Base-by-base conservation (phyloP, 2,888 invertebrate genomes). In the Hirtodrosophila trivittata region DNA sequence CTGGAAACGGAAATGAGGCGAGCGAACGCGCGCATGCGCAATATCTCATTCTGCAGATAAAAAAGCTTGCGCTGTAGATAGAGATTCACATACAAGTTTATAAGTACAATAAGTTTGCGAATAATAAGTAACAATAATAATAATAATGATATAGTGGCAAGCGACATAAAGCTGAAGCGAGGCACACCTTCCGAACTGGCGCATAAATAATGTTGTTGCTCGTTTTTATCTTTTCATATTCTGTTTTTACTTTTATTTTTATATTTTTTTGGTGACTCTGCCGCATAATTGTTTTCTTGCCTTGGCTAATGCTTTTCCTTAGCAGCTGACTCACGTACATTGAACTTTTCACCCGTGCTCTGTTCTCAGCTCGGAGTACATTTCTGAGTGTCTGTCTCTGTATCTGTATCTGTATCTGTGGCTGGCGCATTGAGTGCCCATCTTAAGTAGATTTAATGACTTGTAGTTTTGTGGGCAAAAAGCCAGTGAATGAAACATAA, bases 391-490 rank as follows among this genome's bases (percentile, higher is more conserved):
- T 60, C n/a, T 32, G 45, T 42, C 18, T 8, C 14, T 25, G 16
- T 39, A 21, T 18, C 25, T 74, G 64, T 52, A 45, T 42, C 28
- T 52, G 55, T 30, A 51, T 39, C 7, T 47, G 39, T 51, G 25
- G 10, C 49, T 68, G 55, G 39, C 12, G 47, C 47, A 64, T 39
- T 64, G 64, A 66, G 75, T 78, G 62, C 55, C 65, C 58, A 66
- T 56, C 75, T 72, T 84, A 86, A 86, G 86, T 60, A 84, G 85
- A 71, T 77, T 77, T 81, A 84, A 83, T 83, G 82, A 86, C 87
- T 84, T 71, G 73, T 63, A 45, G 47, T 63, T 70, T 72, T 49
- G 42, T 58, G 30, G 28, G 42, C 60, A 45, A 50, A 33, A 42
- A 63, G 45, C 32, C 14, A 32, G 12, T 33, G 58, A 72, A 64